phyloP scores from a whole-genome alignment of 2,888 invertebrate species.

The Drepana falcataria region DNA sequence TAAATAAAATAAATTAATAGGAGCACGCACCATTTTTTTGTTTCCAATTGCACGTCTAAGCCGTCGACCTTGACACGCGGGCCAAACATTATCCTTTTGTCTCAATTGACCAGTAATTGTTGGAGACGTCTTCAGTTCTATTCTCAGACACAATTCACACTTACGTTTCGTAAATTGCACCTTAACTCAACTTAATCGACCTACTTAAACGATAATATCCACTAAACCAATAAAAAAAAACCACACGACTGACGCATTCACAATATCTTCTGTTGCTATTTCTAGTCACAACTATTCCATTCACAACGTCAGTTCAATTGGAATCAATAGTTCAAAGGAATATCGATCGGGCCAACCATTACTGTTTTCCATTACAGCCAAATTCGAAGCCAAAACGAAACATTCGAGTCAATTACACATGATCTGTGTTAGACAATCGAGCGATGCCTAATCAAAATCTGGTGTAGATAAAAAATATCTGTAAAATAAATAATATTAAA shows the following conservation, averaged over 20 bases:
- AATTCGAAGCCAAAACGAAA: conserved; percentile 42
- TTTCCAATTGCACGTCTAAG: conserved; percentile 63
- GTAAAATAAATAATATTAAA: conserved; percentile 9
- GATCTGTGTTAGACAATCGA: conserved; percentile 25
- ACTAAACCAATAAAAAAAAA: neutral
- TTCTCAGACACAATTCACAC: conserved; percentile 74
- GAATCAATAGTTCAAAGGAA: neutral
- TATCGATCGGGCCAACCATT: neutral
- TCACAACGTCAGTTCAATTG: conserved; percentile 1
- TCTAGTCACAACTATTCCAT: neutral
- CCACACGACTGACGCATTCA: neutral
- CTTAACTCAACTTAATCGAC: conserved; percentile 44
- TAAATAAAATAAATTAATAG: conserved; percentile 15
- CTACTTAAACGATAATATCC: conserved; percentile 22
- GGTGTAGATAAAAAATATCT: conserved; percentile 15
- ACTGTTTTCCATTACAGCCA: conserved; percentile 35
- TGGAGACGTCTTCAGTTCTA: conserved; percentile 64
- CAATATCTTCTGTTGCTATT: neutral
- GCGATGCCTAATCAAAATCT: conserved; percentile 23
- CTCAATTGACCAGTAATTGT: conserved; percentile 75
- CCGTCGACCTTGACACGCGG: conserved; percentile 63
- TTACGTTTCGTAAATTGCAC: conserved; percentile 65
- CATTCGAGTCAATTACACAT: conserved; percentile 32
- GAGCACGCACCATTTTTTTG: conserved; percentile 59
- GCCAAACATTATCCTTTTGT: conserved; percentile 77